Base-by-base conservation (phyloP, 2,888 invertebrate genomes). In the Thelaira solivaga region DNA sequence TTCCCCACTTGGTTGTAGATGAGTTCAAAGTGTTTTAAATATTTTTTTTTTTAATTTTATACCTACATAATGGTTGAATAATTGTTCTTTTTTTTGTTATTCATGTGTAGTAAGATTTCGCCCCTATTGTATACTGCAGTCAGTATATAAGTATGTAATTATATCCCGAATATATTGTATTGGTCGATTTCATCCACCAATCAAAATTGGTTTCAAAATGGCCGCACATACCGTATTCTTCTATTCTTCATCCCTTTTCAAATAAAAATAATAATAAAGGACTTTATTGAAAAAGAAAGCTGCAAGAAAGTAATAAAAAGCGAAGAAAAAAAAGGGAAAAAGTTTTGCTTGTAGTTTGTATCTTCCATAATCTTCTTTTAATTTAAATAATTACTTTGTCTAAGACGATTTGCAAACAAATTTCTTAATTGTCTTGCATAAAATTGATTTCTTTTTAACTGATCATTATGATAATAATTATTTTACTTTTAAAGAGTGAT, bases 171-270 rank as follows among this genome's bases (percentile, higher is more conserved):
- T 86, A 74, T 78, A 86, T 86, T 86, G 88, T 86, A 88, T 89
- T 89, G 89, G 88, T 88, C 88, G 88, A 88, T 87, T 86, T 84
- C 85, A 85, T 85, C 86, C 86, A 89, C 88, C 88, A 89, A 89
- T 89, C 88, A 87, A 86, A 88, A 88, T 81, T 85, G 83, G 85
- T 85, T 86, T 86, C 88, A 89, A 89, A 88, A 89, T 89, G 88
- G 89, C 88, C 86, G 89, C 84, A 83, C 69, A 69, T 61, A 62
- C 31, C 47, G 22, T 72, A 18, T 61, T 47, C 36, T 31, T 29
- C 76, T 61, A 80, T 79, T 64, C 24, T 78, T 81, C 81, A 81
- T 80, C 82, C 83, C 81, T 80, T 80, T n/a, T n/a, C n/a, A n/a
- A n/a, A n/a, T n/a, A n/a, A n/a, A n/a, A n/a, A n/a, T n/a, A n/a